Evolutionary conservation across 2,888 invertebrate species (phyloP).

Genomic region (Cryptocephalus moraei): DNA sequence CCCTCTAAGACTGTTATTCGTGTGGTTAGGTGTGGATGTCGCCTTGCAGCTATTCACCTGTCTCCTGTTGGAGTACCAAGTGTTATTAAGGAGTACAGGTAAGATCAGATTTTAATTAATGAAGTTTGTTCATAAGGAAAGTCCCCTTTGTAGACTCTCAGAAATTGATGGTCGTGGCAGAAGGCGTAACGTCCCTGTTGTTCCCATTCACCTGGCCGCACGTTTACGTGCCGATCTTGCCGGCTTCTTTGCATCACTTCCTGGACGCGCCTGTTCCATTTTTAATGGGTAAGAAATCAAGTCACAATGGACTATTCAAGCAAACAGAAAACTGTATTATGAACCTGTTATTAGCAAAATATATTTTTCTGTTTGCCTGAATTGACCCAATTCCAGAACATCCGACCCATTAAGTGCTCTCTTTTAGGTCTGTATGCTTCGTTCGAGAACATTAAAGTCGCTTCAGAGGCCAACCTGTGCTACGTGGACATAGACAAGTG

Average conservation of each 20-base stretch:
- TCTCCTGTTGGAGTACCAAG: slow-evolving; percentile 92
- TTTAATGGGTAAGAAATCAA: slow-evolving; percentile 70
- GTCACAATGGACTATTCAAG: no score
- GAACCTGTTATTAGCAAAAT: no score
- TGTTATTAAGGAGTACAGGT: slow-evolving; percentile 88
- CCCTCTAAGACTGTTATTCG: slow-evolving; percentile 78
- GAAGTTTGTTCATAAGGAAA: background rate
- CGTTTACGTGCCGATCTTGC: slow-evolving; percentile 97
- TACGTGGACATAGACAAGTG: slow-evolving; percentile 93
- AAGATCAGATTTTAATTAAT: slow-evolving; percentile 9
- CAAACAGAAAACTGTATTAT: no score
- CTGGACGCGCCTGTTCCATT: slow-evolving; percentile 98
- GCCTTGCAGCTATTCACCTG: slow-evolving; percentile 91
- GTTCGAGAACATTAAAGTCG: slow-evolving; percentile 52
- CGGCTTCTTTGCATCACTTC: slow-evolving; percentile 89
- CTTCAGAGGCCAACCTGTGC: slow-evolving; percentile 81
- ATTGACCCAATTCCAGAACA: no score
- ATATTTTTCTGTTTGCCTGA: no score
- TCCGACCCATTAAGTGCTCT: background rate
- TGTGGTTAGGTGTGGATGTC: slow-evolving; percentile 82
- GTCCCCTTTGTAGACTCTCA: slow-evolving; percentile 65
- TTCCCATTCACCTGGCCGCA: slow-evolving; percentile 98
- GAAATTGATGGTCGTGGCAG: slow-evolving; percentile 92
- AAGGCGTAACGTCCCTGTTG: slow-evolving; percentile 79
- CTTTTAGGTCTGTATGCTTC: slow-evolving; percentile 50